phyloP scores from a whole-genome alignment of 2,113 vertebrate species.

The Atherinomorus stipes region DNA sequence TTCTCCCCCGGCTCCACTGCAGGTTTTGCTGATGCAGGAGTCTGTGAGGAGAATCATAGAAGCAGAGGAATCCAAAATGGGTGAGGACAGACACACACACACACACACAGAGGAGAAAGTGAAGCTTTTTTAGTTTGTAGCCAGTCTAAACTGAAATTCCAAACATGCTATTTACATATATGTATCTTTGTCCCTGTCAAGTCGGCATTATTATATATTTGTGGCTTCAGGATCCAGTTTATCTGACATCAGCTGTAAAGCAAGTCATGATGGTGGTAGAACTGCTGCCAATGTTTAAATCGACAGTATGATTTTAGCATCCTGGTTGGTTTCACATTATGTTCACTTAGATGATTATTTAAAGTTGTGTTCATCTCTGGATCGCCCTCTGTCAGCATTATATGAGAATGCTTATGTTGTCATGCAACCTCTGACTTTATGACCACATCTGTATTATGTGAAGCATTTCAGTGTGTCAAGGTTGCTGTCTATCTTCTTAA shows the following conservation, averaged over 20 bases:
- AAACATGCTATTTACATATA: slow-evolving; percentile 52
- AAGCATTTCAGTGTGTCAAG: neutral
- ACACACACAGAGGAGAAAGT: slow-evolving; percentile 26
- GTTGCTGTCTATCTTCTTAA: neutral
- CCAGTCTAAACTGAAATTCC: slow-evolving; percentile 43
- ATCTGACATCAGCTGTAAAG: slow-evolving; percentile 34
- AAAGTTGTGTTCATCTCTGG: neutral
- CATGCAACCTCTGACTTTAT: neutral
- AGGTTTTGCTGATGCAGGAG: slow-evolving; percentile 98
- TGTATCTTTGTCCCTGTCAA: slow-evolving; percentile 34
- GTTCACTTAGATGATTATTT: slow-evolving; percentile 28
- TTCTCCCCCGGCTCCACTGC: slow-evolving; percentile 49
- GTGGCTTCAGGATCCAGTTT: slow-evolving; percentile 30
- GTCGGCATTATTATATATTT: slow-evolving; percentile 16
- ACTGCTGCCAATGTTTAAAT: slow-evolving; percentile 8
- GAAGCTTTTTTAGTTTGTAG: slow-evolving; percentile 41
- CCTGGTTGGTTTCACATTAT: slow-evolving; percentile 23
- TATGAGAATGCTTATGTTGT: no score
- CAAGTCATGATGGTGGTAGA: slow-evolving; percentile 31
- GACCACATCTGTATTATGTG: neutral
- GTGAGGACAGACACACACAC: slow-evolving; percentile 77
- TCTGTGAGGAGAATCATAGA: slow-evolving; percentile 95
- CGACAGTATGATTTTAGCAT: slow-evolving; percentile 6
- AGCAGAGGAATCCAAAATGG: slow-evolving; percentile 95
- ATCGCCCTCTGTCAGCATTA: neutral